A percentile compares a stretch with the other conserved stretches of the same genome.
phyloP scores from a whole-genome alignment of 2,113 vertebrate species.

The Corythornis madagascariensis region DNA sequence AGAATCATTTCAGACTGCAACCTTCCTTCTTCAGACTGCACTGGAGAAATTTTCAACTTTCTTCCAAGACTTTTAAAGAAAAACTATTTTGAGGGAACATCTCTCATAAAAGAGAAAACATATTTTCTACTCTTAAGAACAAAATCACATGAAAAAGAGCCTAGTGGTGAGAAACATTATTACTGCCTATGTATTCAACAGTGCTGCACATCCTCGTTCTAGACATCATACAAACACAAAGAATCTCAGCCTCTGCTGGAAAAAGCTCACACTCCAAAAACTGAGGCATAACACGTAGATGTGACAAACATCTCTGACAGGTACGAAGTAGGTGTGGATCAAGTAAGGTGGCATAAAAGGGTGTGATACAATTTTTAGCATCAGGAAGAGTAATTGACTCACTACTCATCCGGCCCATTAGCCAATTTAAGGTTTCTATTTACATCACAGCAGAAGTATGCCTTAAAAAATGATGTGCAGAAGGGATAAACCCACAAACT shows the following conservation, averaged over 20 bases:
- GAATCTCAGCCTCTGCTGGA: not conserved
- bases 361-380: conserved; percentile 36
- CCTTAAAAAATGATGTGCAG: not conserved
- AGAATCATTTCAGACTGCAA: not conserved
- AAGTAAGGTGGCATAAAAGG: conserved; percentile 47
- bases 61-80: not conserved
- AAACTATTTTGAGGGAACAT: not conserved
- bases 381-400: conserved; percentile 46
- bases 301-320: conserved; percentile 27
- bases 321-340: conserved; percentile 40
- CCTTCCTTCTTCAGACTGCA: not conserved
- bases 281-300: not conserved
- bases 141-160: not conserved
- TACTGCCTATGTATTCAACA: not conserved
- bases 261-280: conserved; percentile 7
- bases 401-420: not conserved
- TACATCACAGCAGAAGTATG: conserved; percentile 39
- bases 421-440: conserved; percentile 37
- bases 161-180: not conserved
- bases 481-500: not conserved
- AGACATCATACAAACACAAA: not conserved
- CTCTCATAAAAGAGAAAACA: not conserved
- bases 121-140: not conserved
- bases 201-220: fast-evolving
- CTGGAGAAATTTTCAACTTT: not conserved